Base-by-base conservation (phyloP, 2,113 vertebrate genomes). In the Xenopus tropicalis region DNA sequence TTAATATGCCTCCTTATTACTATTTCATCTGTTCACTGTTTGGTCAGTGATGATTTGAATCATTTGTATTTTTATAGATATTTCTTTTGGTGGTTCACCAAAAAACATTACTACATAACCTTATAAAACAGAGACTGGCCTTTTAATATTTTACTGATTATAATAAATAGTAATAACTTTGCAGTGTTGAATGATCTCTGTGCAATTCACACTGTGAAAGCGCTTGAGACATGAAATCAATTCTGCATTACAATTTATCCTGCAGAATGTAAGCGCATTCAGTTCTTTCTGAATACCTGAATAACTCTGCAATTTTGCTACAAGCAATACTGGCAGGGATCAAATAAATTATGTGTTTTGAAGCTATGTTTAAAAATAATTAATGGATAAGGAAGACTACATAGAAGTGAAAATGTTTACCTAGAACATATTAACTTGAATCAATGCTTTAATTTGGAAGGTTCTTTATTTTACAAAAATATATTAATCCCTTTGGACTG, bases 321-420 rank as follows among this genome's bases (percentile, higher is more conserved):
- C 62, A 21, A 65, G 62, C 42, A 21, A 65, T 65, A 43, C 64
- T 48, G 14, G 19, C 14, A 43, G 14, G 7, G 44, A 66, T 66
- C 43, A 66, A 66, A 66, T 48, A 43, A 66, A 66, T 23, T 20
- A 22, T 48, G 64, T 17, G 12, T 66, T 22, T 24, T 43, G 20
- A 23, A 66, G 64, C 43, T 13, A 20, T 48, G 20, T 66, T 66
- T 66, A 20, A 48, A 66, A 23, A 66, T 66, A 66, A 66, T 66
- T 66, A 24, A 48, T 66, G 43, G 62, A 11, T 65, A 48, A n/a
- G 12, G 10, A 51, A 20, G 14, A 44, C 2, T 43, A 65, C 43
- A 44, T 21, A 65, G 43, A 66, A 21, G 21, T 65, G n/a, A 37
- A 65, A 43, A 65, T 44, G 25, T 65, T 43, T 44, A 65, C 19